A percentile compares a stretch with the other conserved stretches of the same genome.
Conservation (phyloP, 2,888 invertebrate species). For the Dromius quadrimaculatus region DNA sequence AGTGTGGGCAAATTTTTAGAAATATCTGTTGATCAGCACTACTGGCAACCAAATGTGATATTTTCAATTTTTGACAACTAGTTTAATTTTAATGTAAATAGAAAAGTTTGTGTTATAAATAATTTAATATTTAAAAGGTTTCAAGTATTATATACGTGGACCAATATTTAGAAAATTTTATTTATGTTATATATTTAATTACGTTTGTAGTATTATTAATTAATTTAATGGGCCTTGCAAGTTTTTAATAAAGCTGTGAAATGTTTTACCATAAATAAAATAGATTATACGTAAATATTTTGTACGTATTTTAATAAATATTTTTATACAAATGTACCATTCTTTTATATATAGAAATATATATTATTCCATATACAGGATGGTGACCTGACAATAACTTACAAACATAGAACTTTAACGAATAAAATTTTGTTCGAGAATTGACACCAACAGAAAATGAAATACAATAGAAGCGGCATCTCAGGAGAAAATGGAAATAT, state of each 20-base stretch:
- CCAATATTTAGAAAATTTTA: constrained; percentile 33
- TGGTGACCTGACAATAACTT: too few relatives aligned
- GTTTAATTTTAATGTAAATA: constrained; percentile 39
- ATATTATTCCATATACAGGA: too few relatives aligned
- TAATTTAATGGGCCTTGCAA: constrained; percentile 30
- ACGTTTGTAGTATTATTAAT: constrained; percentile 29
- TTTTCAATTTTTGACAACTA: constrained; percentile 47
- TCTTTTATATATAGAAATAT: not conserved
- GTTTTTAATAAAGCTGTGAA: constrained; percentile 26
- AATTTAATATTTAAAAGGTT: constrained; percentile 35
- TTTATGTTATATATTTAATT: constrained; percentile 39
- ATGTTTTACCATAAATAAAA: constrained; percentile 15
- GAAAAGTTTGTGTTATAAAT: constrained; percentile 42
- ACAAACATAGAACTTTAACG: too few relatives aligned
- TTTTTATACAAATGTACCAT: constrained; percentile 34
- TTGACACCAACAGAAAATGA: too few relatives aligned
- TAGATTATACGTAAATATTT: constrained; percentile 21
- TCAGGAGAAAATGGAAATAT: too few relatives aligned
- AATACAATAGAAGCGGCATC: too few relatives aligned
- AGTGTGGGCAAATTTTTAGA: too few relatives aligned
- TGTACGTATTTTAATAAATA: constrained; percentile 21
- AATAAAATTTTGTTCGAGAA: too few relatives aligned
- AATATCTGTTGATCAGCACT: not conserved
- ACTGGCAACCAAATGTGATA: constrained; percentile 47
- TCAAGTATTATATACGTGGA: constrained; percentile 50